Conservation (phyloP, 2,888 invertebrate species). For the Tupiocoris notatus region DNA sequence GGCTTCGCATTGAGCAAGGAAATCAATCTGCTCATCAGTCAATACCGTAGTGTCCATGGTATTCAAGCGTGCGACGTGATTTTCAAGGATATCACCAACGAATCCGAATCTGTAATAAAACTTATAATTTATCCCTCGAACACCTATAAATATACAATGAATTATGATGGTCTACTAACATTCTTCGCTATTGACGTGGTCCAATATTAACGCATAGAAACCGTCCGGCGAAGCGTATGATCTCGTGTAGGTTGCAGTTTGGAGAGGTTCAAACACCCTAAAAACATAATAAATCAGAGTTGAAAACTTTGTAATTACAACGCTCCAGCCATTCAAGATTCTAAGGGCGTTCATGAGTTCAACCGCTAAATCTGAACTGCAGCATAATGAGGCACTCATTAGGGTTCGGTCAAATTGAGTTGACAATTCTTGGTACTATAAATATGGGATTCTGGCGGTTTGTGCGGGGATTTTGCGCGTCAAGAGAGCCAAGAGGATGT, state of each 20-base stretch:
- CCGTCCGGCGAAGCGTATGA: conserved; percentile 52
- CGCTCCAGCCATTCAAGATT: no score
- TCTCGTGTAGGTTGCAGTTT: conserved; percentile 51
- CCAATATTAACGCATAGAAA: conserved; percentile 54
- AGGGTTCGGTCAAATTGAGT: no score
- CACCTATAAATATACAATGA: background rate
- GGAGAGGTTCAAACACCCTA: conserved; percentile 60
- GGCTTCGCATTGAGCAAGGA: conserved; percentile 63
- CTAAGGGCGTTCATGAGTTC: no score
- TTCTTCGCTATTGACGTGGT: conserved; percentile 53
- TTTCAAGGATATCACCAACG: conserved; percentile 60
- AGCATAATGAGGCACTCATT: no score
- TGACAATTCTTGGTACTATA: no score
- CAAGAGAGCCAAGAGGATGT: no score
- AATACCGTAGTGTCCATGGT: conserved; percentile 51
- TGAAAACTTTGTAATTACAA: no score
- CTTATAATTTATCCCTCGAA: background rate
- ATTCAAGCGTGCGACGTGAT: conserved; percentile 38
- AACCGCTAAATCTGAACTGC: no score
- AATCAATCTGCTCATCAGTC: conserved; percentile 61
- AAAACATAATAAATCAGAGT: conserved; percentile 23
- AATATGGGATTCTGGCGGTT: no score
- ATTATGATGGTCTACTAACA: conserved; percentile 51
- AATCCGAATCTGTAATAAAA: conserved; percentile 58
- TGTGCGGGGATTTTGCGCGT: no score